Conservation (phyloP, 2,888 invertebrate genomes). For the Epinotia demarniana region DNA sequence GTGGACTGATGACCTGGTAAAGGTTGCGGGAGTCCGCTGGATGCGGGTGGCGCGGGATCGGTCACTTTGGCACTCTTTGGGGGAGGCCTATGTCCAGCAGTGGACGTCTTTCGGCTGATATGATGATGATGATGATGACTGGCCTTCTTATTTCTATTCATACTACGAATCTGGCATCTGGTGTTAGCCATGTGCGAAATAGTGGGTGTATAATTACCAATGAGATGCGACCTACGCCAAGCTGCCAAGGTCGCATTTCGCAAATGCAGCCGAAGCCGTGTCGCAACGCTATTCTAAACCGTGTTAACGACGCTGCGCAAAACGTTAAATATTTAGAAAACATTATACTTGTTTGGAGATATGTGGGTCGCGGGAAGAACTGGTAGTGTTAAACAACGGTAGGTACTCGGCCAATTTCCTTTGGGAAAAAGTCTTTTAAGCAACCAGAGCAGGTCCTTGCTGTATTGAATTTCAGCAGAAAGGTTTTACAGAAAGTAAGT, state of each 20-base stretch:
- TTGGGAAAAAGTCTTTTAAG: too few relatives aligned
- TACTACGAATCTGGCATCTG: neutral
- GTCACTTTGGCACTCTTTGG: too few relatives aligned
- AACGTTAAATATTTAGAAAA: conserved; percentile 35
- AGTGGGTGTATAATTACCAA: conserved; percentile 41
- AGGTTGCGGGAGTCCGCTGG: too few relatives aligned
- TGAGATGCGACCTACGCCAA: conserved; percentile 44
- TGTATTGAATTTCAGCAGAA: too few relatives aligned
- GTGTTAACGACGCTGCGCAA: conserved; percentile 32
- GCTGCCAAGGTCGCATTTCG: conserved; percentile 38
- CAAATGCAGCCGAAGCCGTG: conserved; percentile 38
- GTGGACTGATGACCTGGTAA: too few relatives aligned
- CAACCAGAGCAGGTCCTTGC: too few relatives aligned
- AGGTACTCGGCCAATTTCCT: neutral
- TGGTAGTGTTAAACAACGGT: neutral
- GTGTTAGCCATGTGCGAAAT: conserved; percentile 30
- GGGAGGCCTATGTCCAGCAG: too few relatives aligned
- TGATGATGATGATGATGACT: too few relatives aligned
- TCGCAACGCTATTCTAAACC: conserved; percentile 34
- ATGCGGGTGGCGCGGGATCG: too few relatives aligned
- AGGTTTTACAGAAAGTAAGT: too few relatives aligned
- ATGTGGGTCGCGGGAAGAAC: conserved; percentile 12
- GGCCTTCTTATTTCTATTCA: neutral
- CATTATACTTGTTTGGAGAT: conserved; percentile 27
- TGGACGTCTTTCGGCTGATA: too few relatives aligned